Evolutionary conservation across 2,113 vertebrate genomes (phyloP), one percentile per base, ranked within the genome.

Genomic region (Tauraco erythrolophus): DNA sequence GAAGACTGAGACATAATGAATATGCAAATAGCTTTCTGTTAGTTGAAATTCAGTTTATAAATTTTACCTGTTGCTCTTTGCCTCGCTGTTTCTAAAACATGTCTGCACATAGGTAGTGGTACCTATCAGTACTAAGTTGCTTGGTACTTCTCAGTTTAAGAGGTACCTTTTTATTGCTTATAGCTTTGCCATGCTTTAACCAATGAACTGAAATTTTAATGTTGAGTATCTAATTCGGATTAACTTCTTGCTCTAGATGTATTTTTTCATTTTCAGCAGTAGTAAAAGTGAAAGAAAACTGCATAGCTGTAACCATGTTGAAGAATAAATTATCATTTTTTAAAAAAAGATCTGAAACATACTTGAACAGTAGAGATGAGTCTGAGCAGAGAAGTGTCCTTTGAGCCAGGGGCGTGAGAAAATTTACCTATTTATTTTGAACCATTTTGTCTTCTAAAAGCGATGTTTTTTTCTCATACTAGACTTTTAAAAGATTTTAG

Each of bases 31-130:
- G 28, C 25, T 64, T 76, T 85, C 35, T 58, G 18, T 64, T 30
- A 23, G 30, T 7, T 53, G 23, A 35, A 88, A 85, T 74, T 64
- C 6, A 15, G 15, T 39, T 39, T 33, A 19, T 22, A 24, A 11
- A 30, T 54, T 39, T 57, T 41, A 6, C 61, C 14, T 10, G 21
- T 31, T 75, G 33, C 41, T 75, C 37, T 66, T 45, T n/a, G 31
- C 14, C 37, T 76, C 0, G 0, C 8, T 71, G 79, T 75, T 71
- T 51, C 68, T 58, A 31, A 25, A 8, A 14, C 7, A 4, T 1
- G 0, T 33, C 35, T 74, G 5, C 5, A 14, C 11, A 1, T 33
- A 15, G 6, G 14, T 14, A 6, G 46, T 22, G 16, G 5, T 35
- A 30, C 3, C 11, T 13, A 3, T 23, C 11, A 10, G 15, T 60